These are phyloP conservation scores for Dromius quadrimaculatus DNA, from an alignment of 2,888 invertebrate species.

Conservation along the genomic window DNA sequence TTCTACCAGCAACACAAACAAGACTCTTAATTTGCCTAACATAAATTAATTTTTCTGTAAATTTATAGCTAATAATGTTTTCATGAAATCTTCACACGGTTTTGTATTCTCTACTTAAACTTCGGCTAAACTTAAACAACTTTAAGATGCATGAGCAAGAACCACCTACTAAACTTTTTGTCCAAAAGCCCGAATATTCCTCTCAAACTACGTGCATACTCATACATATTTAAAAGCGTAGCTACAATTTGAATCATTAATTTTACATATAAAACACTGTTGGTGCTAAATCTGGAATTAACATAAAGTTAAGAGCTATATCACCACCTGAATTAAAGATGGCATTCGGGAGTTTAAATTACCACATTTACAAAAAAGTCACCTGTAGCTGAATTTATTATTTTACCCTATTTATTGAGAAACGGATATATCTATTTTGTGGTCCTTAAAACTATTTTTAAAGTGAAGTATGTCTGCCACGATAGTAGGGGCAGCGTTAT, in stretches of 20 bases:
- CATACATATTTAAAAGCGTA: slow-evolving; percentile 23
- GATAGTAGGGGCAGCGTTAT: no score
- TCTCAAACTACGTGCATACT: not conserved
- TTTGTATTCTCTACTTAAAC: no score
- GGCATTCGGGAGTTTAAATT: slow-evolving; percentile 14
- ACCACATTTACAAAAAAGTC: slow-evolving; percentile 1
- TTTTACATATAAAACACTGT: slow-evolving; percentile 30
- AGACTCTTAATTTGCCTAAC: no score
- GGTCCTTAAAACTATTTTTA: not conserved
- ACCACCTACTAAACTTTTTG: slow-evolving; percentile 8
- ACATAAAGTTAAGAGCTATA: slow-evolving; percentile 10
- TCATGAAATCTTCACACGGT: no score
- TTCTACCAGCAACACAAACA: no score
- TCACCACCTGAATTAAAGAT: slow-evolving; percentile 24
- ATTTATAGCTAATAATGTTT: no score
- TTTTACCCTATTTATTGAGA: not conserved
- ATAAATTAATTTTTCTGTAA: no score
- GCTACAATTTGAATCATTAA: slow-evolving; percentile 20
- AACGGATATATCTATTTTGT: not conserved
- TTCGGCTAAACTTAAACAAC: no score
- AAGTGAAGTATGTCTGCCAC: not conserved
- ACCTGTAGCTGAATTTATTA: not conserved
- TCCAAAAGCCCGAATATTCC: slow-evolving; percentile 9
- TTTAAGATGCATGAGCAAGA: no score
- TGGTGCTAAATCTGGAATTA: slow-evolving; percentile 22